A percentile compares a stretch with the other conserved stretches of the same genome.
Evolutionary conservation across 1,140 invertebrate species (phyloP).

Genomic region (Pseudoatta argentina): DNA sequence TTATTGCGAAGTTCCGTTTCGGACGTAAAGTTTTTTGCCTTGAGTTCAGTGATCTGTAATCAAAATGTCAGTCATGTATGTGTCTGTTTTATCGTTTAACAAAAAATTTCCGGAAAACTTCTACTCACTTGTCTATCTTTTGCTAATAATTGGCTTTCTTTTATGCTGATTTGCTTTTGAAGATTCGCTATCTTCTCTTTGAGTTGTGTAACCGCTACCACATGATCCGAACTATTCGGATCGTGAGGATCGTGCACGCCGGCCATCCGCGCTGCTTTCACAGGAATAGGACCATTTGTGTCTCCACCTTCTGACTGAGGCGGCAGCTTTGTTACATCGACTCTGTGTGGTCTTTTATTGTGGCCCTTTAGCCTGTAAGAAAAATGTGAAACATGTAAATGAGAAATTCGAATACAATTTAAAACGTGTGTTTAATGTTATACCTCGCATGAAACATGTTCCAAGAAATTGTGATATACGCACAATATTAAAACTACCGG

Average conservation of each 20-base stretch:
- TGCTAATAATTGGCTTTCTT: slow-evolving; percentile 94
- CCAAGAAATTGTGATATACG: slow-evolving; percentile 42
- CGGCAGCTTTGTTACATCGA: slow-evolving; percentile 90
- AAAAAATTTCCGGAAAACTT: background rate
- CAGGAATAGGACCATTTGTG: slow-evolving; percentile 83
- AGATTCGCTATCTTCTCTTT: slow-evolving; percentile 97
- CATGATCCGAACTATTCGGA: slow-evolving; percentile 96
- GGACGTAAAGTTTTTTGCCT: slow-evolving; percentile 95
- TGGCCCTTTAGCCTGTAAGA: slow-evolving; percentile 88
- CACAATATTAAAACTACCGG: slow-evolving; percentile 48
- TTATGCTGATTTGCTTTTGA: slow-evolving; percentile 95
- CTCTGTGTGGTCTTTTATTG: slow-evolving; percentile 91
- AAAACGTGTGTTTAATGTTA: background rate
- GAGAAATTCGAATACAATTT: background rate
- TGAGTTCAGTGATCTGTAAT: slow-evolving; percentile 95
- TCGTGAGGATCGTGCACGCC: slow-evolving; percentile 87
- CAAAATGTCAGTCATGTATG: background rate
- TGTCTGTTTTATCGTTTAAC: background rate
- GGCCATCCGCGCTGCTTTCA: slow-evolving; percentile 86
- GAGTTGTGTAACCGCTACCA: slow-evolving; percentile 97
- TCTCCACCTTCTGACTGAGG: slow-evolving; percentile 83
- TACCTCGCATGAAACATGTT: background rate
- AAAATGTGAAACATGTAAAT: background rate
- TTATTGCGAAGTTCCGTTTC: slow-evolving; percentile 95
- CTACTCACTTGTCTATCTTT: slow-evolving; percentile 95